Evolutionary conservation across 2,797 vertebrate genomes (phyloP), one percentile per base, ranked within the genome.

Genomic region (Tarsius wallacei): DNA sequence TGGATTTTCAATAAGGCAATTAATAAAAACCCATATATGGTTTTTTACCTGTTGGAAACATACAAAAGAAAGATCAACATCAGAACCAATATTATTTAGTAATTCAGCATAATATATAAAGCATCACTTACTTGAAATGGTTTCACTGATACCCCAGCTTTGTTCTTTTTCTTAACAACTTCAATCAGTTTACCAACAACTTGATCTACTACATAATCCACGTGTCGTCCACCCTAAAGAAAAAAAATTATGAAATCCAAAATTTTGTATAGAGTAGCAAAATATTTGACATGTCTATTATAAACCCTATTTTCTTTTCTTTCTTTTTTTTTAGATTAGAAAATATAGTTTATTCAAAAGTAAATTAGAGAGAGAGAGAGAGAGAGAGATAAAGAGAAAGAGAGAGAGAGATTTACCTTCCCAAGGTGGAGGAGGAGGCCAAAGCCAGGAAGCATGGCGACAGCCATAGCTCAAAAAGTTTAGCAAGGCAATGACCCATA

Each of bases 111-210:
- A 91, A 94, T 70, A 83, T 42, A 11, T 70, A 73, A 91, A 42
- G 28, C 64, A 76, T 85, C 78, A 98, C 98, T 98, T 98, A 99
- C 99, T 99, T 99, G 99, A 99, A 99, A 99, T 26, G 99, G 99
- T 98, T 99, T 99, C 93, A 99, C 99, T 61, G 99, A 99, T 94
- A 99, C 99, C 88, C 99, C 99, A 96, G 99, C 99, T 98, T 99
- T 99, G 97, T 99, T 99, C 98, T 99, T 99, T 98, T 99, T 99
- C 98, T 99, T 99, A 91, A 99, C 99, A 87, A 99, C 99, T 98
- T 99, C 99, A 97, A 99, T 99, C 90, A 99, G 99, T 98, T 99
- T 99, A 83, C 99, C 97, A 91, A 99, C 99, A 95, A 99, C 99
- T 98, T 99, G 99, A 98, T 99, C 99, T 97, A 99, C 99, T 68